Conservation (phyloP, 1,140 invertebrate genomes). For the Coenobita brevimanus region DNA sequence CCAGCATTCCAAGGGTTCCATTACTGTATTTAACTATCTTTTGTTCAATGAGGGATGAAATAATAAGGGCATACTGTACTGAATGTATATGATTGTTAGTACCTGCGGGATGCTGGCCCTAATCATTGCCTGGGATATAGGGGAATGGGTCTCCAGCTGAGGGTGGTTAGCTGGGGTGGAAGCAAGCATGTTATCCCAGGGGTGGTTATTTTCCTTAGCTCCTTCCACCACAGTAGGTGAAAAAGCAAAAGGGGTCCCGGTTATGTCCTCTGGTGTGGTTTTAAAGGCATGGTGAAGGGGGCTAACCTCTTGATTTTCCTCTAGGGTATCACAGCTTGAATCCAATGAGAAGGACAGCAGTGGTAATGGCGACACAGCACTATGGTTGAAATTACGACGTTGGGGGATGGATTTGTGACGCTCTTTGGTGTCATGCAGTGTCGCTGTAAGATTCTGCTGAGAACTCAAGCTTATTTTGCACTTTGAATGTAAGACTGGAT, state of each 20-base stretch:
- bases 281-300: not conserved
- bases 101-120: slow-evolving; percentile 58
- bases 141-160: slow-evolving; percentile 40
- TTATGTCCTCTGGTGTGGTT: not conserved
- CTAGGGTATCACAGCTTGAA: slow-evolving; percentile 35
- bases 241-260: not conserved
- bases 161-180: slow-evolving; percentile 34
- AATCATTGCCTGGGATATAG: slow-evolving; percentile 56
- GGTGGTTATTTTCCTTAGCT: slow-evolving; percentile 26
- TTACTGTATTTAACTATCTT: too few relatives aligned
- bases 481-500: slow-evolving; percentile 26
- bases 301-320: not conserved
- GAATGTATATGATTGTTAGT: not conserved
- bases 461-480: too few relatives aligned
- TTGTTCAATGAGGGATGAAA: too few relatives aligned
- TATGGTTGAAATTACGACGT: slow-evolving; percentile 1
- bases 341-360: slow-evolving; percentile 31
- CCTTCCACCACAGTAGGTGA: not conserved
- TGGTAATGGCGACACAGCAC: slow-evolving; percentile 22
- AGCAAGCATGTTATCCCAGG: slow-evolving; percentile 27
- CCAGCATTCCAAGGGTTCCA: too few relatives aligned
- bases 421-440: not conserved
- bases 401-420: not conserved
- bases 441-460: not conserved
- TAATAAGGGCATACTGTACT: not conserved